These are phyloP conservation scores for Trachymyrmex cornetzi DNA, from an alignment of 1,140 invertebrate species.

Conservation along the genomic window DNA sequence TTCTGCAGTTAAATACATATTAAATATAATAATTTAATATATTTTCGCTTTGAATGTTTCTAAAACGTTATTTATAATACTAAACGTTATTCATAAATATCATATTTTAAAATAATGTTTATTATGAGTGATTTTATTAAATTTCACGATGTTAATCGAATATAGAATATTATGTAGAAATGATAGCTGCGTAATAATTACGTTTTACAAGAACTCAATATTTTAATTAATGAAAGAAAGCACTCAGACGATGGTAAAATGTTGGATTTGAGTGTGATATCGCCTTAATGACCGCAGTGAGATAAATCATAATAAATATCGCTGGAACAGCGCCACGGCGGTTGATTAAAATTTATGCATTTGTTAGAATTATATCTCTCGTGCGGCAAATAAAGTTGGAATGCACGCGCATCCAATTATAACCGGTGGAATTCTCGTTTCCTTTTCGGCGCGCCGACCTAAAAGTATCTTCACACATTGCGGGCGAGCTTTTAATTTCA, in stretches of 20 bases:
- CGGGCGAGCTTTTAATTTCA: conserved; percentile 58
- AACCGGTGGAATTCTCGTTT: conserved; percentile 59
- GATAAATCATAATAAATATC: conserved; percentile 59
- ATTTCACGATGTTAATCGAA: not conserved
- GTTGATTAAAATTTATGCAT: conserved; percentile 62
- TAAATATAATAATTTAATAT: not conserved
- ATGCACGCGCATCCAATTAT: conserved; percentile 60
- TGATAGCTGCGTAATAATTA: not conserved
- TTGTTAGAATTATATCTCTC: conserved; percentile 61
- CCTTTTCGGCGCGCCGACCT: conserved; percentile 51
- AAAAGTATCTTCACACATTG: conserved; percentile 61
- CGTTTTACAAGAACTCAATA: conserved; percentile 12
- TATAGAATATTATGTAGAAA: not conserved
- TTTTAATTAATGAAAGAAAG: conserved; percentile 52
- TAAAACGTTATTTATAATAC: not conserved
- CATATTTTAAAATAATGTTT: not conserved
- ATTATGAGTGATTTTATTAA: not conserved
- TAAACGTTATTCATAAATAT: too few relatives aligned
- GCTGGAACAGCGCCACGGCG: conserved; percentile 18
- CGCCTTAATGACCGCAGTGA: conserved; percentile 22
- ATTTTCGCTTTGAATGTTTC: not conserved
- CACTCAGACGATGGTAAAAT: conserved; percentile 6
- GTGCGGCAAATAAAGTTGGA: conserved; percentile 52
- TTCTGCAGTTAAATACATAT: not conserved
- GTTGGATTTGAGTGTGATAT: conserved; percentile 33